These are phyloP conservation scores for Scarus forsteni DNA, from an alignment of 2,797 vertebrate species.

Conservation along the genomic window DNA sequence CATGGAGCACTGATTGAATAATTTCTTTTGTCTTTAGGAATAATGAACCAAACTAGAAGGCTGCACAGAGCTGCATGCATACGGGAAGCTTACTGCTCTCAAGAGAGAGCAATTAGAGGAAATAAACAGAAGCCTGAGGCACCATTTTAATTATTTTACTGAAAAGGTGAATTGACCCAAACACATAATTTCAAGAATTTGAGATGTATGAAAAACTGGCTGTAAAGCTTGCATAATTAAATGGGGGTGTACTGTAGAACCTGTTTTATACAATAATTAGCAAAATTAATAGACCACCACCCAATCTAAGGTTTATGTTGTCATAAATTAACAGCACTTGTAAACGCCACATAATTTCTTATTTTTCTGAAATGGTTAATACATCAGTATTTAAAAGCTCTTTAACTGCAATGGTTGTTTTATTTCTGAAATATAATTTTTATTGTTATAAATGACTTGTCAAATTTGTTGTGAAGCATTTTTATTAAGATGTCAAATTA, in stretches of 20 bases:
- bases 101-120: constrained; percentile 32
- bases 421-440: too few relatives aligned
- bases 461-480: too few relatives aligned
- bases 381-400: too few relatives aligned
- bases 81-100: constrained; percentile 4
- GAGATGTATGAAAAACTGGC: neutral
- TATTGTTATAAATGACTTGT: too few relatives aligned
- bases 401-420: too few relatives aligned
- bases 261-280: too few relatives aligned
- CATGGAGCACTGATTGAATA: neutral
- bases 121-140: constrained; percentile 33
- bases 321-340: too few relatives aligned
- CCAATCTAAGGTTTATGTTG: too few relatives aligned
- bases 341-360: too few relatives aligned
- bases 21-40: constrained; percentile 16
- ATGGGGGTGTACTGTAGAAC: neutral
- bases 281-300: too few relatives aligned
- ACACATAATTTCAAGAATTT: neutral
- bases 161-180: constrained; percentile 6
- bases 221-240: neutral
- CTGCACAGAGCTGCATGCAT: constrained; percentile 10
- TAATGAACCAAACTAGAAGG: constrained; percentile 27
- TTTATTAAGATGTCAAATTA: too few relatives aligned
- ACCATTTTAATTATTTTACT: constrained; percentile 29
- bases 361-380: too few relatives aligned